These are phyloP conservation scores for Triplophysa bombifrons DNA, from an alignment of 2,797 vertebrate species.

Conservation along the genomic window DNA sequence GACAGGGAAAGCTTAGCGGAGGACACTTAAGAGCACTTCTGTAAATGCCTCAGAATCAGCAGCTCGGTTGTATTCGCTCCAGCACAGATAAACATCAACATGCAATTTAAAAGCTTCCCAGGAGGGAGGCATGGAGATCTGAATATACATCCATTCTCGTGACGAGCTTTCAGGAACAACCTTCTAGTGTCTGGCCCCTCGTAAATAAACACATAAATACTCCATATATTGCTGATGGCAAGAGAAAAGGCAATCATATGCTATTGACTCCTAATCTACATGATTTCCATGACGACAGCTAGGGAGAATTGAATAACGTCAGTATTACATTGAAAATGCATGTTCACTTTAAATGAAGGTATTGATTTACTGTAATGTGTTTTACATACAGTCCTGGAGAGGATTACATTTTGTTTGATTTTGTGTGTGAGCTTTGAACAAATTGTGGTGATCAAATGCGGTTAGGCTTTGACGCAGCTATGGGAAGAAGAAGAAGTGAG, in stretches of 20 bases:
- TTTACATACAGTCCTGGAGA: conserved; percentile 14
- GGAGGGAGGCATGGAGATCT: conserved; percentile 15
- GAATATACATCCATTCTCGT: conserved; percentile 18
- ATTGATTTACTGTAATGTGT: conserved; percentile 18
- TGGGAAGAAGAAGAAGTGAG: too few relatives aligned
- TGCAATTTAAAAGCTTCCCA: conserved; percentile 33
- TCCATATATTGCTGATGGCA: background rate
- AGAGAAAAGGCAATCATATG: background rate
- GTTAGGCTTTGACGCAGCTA: background rate
- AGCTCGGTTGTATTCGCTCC: conserved; percentile 14
- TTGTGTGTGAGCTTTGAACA: background rate
- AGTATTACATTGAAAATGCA: conserved; percentile 12
- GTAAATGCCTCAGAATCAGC: background rate
- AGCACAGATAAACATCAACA: conserved; percentile 51
- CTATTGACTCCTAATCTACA: conserved; percentile 4
- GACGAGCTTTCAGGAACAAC: conserved; percentile 26
- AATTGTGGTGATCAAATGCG: background rate
- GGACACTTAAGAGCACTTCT: conserved; percentile 9
- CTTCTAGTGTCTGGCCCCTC: background rate
- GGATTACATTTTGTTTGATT: conserved; percentile 25
- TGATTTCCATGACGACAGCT: conserved; percentile 7
- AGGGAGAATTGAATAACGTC: conserved; percentile 18
- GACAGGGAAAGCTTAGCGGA: conserved; percentile 17
- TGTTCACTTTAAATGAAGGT: conserved; percentile 21
- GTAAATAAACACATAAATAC: background rate